A percentile compares a stretch with the other conserved stretches of the same genome.
phyloP scores from a whole-genome alignment of 2,888 invertebrate genomes.

The Chaetogeoica ovagalla region DNA sequence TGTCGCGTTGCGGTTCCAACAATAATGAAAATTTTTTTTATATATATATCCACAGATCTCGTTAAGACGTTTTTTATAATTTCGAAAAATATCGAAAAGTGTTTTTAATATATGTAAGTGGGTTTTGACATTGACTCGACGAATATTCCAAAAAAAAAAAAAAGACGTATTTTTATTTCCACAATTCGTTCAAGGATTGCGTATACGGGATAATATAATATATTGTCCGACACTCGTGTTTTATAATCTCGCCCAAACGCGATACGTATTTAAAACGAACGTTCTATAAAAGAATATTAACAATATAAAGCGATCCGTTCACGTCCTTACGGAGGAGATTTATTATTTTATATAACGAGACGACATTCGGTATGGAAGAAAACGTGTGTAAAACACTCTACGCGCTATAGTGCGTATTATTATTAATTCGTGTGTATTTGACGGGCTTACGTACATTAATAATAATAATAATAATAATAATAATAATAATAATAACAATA shows the following conservation, averaged over 20 bases:
- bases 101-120: background rate
- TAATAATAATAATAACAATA: too few species aligned
- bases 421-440: too few species aligned
- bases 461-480: too few species aligned
- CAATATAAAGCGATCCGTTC: background rate
- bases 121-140: slow-evolving; percentile 24
- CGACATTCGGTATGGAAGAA: background rate
- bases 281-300: background rate
- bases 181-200: slow-evolving; percentile 34
- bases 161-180: background rate
- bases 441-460: too few species aligned
- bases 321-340: background rate
- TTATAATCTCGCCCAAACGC: background rate
- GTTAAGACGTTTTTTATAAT: slow-evolving; percentile 5
- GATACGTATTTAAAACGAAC: background rate
- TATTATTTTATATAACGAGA: background rate
- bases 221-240: background rate
- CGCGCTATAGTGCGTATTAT: too few species aligned
- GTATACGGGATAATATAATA: background rate
- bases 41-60: background rate
- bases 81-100: background rate
- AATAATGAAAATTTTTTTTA: too few species aligned
- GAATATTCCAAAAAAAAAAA: background rate
- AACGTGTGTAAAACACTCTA: background rate
- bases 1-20: too few species aligned